Percentiles rank a stretch among this genome's conserved stretches.
Conservation (phyloP, 1,140 invertebrate species). For the Centruroides vittatus region DNA sequence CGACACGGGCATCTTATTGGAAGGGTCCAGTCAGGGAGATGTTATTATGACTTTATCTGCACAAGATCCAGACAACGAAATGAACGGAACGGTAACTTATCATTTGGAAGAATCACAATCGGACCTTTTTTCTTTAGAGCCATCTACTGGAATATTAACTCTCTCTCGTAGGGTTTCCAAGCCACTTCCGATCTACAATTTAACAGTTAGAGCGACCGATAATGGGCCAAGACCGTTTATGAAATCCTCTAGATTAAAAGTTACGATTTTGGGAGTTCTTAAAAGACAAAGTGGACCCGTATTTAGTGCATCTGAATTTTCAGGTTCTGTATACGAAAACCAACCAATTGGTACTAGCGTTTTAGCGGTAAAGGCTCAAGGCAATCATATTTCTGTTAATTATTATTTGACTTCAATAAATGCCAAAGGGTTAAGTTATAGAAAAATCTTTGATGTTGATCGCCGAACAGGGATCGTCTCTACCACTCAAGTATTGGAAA, state of each 20-base stretch:
- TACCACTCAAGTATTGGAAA: conserved; percentile 63
- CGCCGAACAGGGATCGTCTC: conserved; percentile 70
- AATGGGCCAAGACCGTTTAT: conserved; percentile 73
- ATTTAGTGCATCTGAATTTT: conserved; percentile 26
- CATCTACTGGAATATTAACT: conserved; percentile 56
- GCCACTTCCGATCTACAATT: conserved; percentile 53
- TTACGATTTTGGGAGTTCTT: conserved; percentile 52
- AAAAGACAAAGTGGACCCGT: conserved; percentile 31
- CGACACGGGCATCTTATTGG: conserved; percentile 58
- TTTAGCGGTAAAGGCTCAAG: conserved; percentile 73
- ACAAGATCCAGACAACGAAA: conserved; percentile 67
- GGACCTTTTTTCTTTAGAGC: conserved; percentile 63
- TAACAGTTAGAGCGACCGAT: conserved; percentile 76
- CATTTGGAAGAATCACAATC: conserved; percentile 53
- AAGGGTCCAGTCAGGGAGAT: conserved; percentile 34
- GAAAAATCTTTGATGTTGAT: conserved; percentile 72
- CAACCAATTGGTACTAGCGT: conserved; percentile 68
- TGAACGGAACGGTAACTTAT: conserved; percentile 81
- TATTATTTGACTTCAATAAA: conserved; percentile 84
- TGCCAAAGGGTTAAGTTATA: conserved; percentile 48
- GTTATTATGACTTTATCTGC: conserved; percentile 54
- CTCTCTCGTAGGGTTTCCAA: conserved; percentile 38
- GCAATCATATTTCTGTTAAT: conserved; percentile 67
- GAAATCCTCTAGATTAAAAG: conserved; percentile 62
- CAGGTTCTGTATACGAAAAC: conserved; percentile 64